Conservation (phyloP, 2,113 vertebrate genomes). For the Oryctolagus cuniculus region mOryCun1.1 NC_091432.1:233769001-233769500, state of each 20-base stretch:
- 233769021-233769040: background rate
- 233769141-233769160: accelerated
- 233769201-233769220: background rate
- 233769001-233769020: background rate
- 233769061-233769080: accelerated
- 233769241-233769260: background rate
- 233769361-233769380: background rate
- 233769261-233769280: background rate
- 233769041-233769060: background rate
- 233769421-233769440: no score
- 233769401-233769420: no score
- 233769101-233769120: accelerated
- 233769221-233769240: background rate
- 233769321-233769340: accelerated
- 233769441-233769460: no score
- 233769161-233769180: background rate
- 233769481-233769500: no score
- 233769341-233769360: background rate
- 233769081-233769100: background rate
- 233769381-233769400: background rate
- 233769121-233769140: no score
- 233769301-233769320: background rate
- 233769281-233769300: accelerated
- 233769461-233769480: no score
- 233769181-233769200: background rate